phyloP scores from a whole-genome alignment of 2,797 vertebrate species.

The Falco rusticolus region DNA sequence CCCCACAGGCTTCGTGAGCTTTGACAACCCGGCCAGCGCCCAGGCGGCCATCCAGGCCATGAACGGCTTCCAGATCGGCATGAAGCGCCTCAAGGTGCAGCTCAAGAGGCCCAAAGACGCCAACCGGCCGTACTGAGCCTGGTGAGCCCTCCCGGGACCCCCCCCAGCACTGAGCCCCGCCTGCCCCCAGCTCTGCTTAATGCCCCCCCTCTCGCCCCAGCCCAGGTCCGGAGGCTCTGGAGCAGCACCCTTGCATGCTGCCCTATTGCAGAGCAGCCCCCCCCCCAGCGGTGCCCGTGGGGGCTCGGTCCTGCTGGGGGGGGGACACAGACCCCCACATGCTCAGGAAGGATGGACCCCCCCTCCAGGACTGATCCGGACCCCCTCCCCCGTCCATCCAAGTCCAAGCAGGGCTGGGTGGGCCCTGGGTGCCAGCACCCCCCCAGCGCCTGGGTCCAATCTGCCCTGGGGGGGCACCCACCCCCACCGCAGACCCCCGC shows the following conservation, averaged over 20 bases:
- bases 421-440: neutral
- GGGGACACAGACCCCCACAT: neutral
- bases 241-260: neutral
- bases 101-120: conserved; percentile 96
- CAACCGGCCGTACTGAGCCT: conserved; percentile 90
- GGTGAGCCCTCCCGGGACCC: conserved; percentile 49
- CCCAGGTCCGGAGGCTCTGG: neutral
- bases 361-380: neutral
- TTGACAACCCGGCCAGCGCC: conserved; percentile 95
- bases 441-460: neutral
- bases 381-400: neutral
- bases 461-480: neutral
- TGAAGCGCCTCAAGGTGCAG: conserved; percentile 98
- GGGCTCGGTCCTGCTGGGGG: neutral
- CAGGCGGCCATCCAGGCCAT: conserved; percentile 96
- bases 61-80: conserved; percentile 97
- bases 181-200: neutral
- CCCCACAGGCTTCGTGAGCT: conserved; percentile 91
- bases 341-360: conserved; percentile 23
- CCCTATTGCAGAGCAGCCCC: neutral
- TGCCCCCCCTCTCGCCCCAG: too few relatives aligned
- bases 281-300: neutral
- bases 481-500: too few relatives aligned
- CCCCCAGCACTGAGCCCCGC: neutral
- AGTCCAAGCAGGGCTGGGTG: neutral